Evolutionary conservation across 2,888 invertebrate species (phyloP), one percentile per base, ranked within the genome.

Genomic region (Conomelus anceps): DNA sequence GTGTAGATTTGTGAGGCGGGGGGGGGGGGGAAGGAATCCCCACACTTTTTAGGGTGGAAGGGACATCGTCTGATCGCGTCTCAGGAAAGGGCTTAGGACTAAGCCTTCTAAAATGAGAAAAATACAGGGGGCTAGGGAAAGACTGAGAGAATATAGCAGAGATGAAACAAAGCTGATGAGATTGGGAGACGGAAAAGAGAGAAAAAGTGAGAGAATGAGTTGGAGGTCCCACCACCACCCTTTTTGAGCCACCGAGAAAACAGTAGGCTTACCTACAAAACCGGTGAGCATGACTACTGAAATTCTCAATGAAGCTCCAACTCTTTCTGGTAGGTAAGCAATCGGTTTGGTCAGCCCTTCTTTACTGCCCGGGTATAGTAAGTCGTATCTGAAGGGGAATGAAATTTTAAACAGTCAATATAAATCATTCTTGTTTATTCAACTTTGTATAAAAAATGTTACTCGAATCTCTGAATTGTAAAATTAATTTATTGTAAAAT

Each of bases 71-170:
- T 86, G 86, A 86, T 86, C 86, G 86, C 24, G 86, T 86, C 26
- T 86, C 86, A 26, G 24, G 86, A 86, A 86, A 86, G 24, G 86
- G 86, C 24, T 86, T 86, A 26, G 29, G 23, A 22, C 86, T 86
- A 86, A 86, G 86, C 86, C 86, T 86, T 86, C 86, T 29, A 86
- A 86, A 86, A 86, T 86, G 86, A 86, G 86, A 86, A 86, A 86
- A 86, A 86, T 86, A 86, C 86, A 26, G 86, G 29, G 86, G n/a
- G 29, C 13, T 11, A 1, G 24, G 20, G 23, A 86, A n/a, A 86
- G 29, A 23, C 63, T 63, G 63, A 63, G 63, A 63, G n/a, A 63
- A n/a, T n/a, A 63, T 63, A 63, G n/a, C 63, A 63, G 63, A 63
- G 63, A 63, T 63, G n/a, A n/a, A 63, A 63, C 63, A 63, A 63